These are phyloP conservation scores for Leucophenga varia DNA, from an alignment of 1,140 invertebrate species.

Conservation along the genomic window DNA sequence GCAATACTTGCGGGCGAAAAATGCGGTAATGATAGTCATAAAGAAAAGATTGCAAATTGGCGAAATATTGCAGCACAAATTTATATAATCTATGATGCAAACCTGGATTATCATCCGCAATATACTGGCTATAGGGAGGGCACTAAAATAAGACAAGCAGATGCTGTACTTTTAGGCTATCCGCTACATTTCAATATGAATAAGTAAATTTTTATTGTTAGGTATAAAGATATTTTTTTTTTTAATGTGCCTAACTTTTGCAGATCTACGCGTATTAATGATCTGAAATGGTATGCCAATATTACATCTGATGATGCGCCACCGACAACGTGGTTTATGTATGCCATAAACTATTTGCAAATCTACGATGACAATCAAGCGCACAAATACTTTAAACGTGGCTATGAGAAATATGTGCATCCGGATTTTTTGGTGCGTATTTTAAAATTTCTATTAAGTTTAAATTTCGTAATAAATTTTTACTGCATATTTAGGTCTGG, in stretches of 20 bases:
- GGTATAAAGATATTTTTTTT: background rate
- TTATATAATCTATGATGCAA: constrained; percentile 53
- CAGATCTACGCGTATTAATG: constrained; percentile 50
- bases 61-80: constrained; percentile 58
- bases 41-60: constrained; percentile 32
- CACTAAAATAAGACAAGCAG: constrained; percentile 58
- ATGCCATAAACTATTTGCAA: constrained; percentile 57
- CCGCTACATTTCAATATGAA: constrained; percentile 59
- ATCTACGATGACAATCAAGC: constrained; percentile 47
- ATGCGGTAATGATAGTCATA: background rate
- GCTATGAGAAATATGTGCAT: constrained; percentile 57
- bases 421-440: constrained; percentile 55
- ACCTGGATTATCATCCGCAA: constrained; percentile 59
- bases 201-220: constrained; percentile 9
- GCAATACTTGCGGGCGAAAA: constrained; percentile 18
- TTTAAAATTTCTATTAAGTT: background rate
- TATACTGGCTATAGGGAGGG: constrained; percentile 54
- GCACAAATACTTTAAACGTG: constrained; percentile 54
- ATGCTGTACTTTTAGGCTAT: constrained; percentile 58
- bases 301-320: constrained; percentile 57
- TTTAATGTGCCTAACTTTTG: background rate
- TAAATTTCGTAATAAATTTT: background rate
- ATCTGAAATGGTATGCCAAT: constrained; percentile 58
- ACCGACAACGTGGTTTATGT: constrained; percentile 61
- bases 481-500: constrained; percentile 57